phyloP scores from a whole-genome alignment of 2,113 vertebrate genomes.

The Centropristis striata region DNA sequence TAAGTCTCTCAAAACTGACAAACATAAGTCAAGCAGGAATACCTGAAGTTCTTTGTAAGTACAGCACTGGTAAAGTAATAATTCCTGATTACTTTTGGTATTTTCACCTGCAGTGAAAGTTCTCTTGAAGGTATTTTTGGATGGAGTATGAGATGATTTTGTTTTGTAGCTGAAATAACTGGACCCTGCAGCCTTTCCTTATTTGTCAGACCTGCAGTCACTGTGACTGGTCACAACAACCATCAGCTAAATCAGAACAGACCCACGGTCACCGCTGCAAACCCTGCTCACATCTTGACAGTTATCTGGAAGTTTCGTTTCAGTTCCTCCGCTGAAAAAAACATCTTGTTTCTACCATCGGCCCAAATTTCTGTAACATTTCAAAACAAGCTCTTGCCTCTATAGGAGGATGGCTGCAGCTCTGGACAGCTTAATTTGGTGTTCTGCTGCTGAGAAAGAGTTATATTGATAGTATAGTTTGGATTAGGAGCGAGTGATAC shows the following conservation, averaged over 20 bases:
- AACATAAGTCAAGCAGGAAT: too few relatives aligned
- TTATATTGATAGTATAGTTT: constrained; percentile 53
- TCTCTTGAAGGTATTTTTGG: constrained; percentile 21
- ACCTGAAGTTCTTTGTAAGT: background rate
- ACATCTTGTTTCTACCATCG: constrained; percentile 10
- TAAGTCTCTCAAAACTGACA: background rate
- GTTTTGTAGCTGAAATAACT: constrained; percentile 15
- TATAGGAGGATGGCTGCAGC: constrained; percentile 11
- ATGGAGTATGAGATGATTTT: background rate
- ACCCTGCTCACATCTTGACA: constrained; percentile 40
- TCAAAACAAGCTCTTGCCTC: constrained; percentile 35
- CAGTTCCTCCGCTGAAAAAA: constrained; percentile 17
- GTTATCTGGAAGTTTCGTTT: constrained; percentile 19
- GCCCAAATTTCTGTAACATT: constrained; percentile 33
- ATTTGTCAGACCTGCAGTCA: constrained; percentile 25
- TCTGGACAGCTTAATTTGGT: constrained; percentile 54
- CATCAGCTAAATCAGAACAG: constrained; percentile 35
- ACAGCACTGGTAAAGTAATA: background rate
- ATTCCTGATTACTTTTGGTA: background rate
- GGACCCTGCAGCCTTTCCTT: background rate
- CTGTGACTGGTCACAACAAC: constrained; percentile 25
- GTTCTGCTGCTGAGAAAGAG: constrained; percentile 34
- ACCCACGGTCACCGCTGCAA: constrained; percentile 17
- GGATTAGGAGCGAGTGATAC: constrained; percentile 75
- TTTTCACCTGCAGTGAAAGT: background rate